Conservation (phyloP, 2,888 invertebrate genomes). For the Lysandra bellargus region DNA sequence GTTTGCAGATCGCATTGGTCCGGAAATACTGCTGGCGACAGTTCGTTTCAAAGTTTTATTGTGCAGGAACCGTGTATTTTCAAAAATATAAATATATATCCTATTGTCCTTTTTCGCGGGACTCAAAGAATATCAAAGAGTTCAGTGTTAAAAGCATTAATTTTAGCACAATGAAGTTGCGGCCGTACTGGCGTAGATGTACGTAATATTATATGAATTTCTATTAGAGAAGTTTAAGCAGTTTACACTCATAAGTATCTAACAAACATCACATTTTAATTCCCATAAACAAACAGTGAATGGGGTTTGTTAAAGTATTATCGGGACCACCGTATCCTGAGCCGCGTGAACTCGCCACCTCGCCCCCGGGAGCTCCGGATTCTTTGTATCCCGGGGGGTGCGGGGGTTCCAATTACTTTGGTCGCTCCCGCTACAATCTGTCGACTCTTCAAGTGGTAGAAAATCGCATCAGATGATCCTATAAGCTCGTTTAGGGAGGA, state of each 20-base stretch:
- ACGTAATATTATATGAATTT: no score
- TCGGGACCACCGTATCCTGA: not conserved
- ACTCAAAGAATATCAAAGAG: no score
- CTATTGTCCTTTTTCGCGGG: no score
- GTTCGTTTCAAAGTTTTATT: no score
- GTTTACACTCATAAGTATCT: not conserved
- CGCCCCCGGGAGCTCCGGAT: not conserved
- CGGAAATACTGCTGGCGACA: no score
- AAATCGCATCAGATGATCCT: slow-evolving; percentile 61
- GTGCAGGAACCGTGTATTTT: no score
- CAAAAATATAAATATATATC: no score
- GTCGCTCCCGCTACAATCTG: slow-evolving; percentile 55
- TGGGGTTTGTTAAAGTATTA: slow-evolving; percentile 15
- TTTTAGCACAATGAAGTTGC: no score
- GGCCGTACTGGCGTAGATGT: no score
- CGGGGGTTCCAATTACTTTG: slow-evolving; percentile 42
- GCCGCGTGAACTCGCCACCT: not conserved
- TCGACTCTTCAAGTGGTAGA: slow-evolving; percentile 66
- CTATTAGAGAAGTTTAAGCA: not conserved
- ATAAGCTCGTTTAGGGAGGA: slow-evolving; percentile 17
- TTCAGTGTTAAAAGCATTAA: no score
- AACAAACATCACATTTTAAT: slow-evolving; percentile 29
- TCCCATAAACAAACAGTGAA: slow-evolving; percentile 3
- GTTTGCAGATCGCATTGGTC: no score
- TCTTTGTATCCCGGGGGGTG: not conserved